Conservation (phyloP, 2,797 vertebrate genomes). For the Sphaeramia orbicularis region DNA sequence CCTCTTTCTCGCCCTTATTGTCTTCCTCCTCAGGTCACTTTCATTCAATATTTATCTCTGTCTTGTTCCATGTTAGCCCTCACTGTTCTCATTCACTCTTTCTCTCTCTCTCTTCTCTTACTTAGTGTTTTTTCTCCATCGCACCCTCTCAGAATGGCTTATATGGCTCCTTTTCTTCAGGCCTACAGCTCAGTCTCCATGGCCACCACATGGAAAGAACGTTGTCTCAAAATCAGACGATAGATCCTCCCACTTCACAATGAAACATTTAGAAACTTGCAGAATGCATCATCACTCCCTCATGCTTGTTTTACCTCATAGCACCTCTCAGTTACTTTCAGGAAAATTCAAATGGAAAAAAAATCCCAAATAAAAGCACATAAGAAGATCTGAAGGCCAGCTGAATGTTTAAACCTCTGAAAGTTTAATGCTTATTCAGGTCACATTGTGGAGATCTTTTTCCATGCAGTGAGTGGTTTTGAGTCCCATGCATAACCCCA, state of each 20-base stretch:
- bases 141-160: slow-evolving; percentile 7
- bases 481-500: no score
- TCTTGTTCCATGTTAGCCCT: slow-evolving; percentile 7
- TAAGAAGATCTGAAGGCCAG: no score
- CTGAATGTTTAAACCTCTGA: no score
- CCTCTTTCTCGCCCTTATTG: not conserved
- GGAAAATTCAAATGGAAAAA: no score
- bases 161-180: not conserved
- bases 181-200: slow-evolving; percentile 35
- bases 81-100: not conserved
- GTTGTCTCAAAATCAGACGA: slow-evolving; percentile 2
- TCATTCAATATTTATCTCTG: slow-evolving; percentile 38
- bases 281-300: no score
- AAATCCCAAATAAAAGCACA: no score
- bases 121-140: not conserved
- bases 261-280: not conserved
- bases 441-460: no score
- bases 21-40: slow-evolving; percentile 15
- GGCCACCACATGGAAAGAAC: slow-evolving; percentile 15
- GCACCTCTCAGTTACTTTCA: no score
- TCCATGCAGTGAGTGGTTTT: no score
- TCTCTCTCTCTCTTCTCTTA: not conserved
- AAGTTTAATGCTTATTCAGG: no score
- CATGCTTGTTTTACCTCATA: no score
- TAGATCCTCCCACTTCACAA: slow-evolving; percentile 1